Percentiles rank a stretch among this genome's conserved stretches.
Evolutionary conservation across 2,888 invertebrate species (phyloP).

Genomic region (Alloscopus bannaensis): DNA sequence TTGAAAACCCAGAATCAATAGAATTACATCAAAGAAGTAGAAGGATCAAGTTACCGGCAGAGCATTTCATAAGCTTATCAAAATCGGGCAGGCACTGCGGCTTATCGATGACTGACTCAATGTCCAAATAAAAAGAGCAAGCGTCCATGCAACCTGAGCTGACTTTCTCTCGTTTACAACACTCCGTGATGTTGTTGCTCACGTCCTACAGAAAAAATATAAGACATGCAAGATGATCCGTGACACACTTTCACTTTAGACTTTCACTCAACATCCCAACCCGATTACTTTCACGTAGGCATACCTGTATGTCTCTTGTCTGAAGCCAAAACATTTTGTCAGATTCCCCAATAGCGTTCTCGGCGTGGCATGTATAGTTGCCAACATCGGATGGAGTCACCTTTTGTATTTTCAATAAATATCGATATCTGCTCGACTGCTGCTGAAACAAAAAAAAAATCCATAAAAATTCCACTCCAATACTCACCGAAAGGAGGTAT

Average conservation of each 20-base stretch:
- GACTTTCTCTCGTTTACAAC: constrained; percentile 88
- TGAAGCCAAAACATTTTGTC: constrained; percentile 72
- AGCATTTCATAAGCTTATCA: constrained; percentile 90
- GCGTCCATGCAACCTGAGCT: constrained; percentile 87
- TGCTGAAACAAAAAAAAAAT: constrained; percentile 73
- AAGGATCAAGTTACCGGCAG: constrained; percentile 83
- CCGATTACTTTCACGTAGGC: neutral
- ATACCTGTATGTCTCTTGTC: constrained; percentile 66
- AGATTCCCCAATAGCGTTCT: constrained; percentile 84
- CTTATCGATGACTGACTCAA: constrained; percentile 87
- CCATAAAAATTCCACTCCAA: neutral
- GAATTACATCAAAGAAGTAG: neutral
- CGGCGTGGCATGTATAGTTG: constrained; percentile 89
- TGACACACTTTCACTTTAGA: neutral
- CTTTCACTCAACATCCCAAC: neutral
- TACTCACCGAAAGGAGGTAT: neutral
- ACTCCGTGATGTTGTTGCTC: constrained; percentile 85
- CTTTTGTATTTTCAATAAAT: constrained; percentile 85
- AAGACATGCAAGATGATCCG: too few relatives aligned
- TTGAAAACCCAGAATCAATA: neutral
- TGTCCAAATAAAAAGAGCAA: constrained; percentile 88
- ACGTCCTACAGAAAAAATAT: constrained; percentile 78
- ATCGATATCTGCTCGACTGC: constrained; percentile 83
- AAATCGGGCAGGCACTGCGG: constrained; percentile 89
- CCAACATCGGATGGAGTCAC: constrained; percentile 84